A percentile compares a stretch with the other conserved stretches of the same genome.
These are phyloP conservation scores for Channallabes apus DNA, from an alignment of 2,797 vertebrate genomes.

Conservation along the genomic window DNA sequence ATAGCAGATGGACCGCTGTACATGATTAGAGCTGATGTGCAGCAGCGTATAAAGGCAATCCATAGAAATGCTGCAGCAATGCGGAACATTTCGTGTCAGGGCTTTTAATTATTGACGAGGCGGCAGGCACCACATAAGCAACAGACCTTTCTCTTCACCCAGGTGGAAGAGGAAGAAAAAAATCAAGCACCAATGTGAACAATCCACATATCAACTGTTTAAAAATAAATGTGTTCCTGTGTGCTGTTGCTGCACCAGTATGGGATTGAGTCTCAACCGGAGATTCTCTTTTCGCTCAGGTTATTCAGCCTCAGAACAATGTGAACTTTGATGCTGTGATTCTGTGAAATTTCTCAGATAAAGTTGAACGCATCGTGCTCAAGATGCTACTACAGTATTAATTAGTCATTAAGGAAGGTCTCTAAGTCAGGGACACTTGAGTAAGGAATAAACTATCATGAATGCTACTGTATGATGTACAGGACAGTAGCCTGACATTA, in stretches of 20 bases:
- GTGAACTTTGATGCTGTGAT: slow-evolving; percentile 43
- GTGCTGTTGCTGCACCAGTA: slow-evolving; percentile 56
- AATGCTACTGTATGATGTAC: neutral
- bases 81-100: neutral
- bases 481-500: neutral
- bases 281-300: slow-evolving; percentile 66
- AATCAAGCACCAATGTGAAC: neutral
- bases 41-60: neutral
- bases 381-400: neutral
- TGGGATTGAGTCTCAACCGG: slow-evolving; percentile 57
- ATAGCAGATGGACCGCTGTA: slow-evolving; percentile 2
- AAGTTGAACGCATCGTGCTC: neutral
- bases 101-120: slow-evolving; percentile 21
- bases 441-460: too few species aligned
- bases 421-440: neutral
- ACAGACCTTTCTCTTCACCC: neutral
- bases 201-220: slow-evolving; percentile 6
- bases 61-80: slow-evolving; percentile 13
- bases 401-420: neutral
- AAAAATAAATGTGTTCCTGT: slow-evolving; percentile 46
- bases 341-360: neutral
- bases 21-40: slow-evolving; percentile 15
- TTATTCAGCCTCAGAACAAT: slow-evolving; percentile 61
- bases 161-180: neutral
- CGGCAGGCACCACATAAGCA: slow-evolving; percentile 5